Evolutionary conservation across 2,797 vertebrate genomes (phyloP).

Genomic region (Astyanax mexicanus): DNA sequence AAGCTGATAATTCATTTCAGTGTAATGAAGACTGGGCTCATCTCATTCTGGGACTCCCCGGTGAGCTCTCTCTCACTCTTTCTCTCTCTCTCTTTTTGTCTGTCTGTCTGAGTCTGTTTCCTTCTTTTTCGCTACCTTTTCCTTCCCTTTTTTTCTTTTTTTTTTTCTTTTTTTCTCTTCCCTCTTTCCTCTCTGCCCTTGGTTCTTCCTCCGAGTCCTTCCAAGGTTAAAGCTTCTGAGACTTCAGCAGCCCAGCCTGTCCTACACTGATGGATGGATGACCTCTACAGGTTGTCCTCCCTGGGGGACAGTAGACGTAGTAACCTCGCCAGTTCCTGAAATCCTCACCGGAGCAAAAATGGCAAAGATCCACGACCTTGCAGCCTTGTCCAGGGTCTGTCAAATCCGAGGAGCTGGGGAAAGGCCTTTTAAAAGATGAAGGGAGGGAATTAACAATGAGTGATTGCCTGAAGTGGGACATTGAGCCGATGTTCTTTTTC

Average conservation of each 20-base stretch:
- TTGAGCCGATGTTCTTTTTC: conserved; percentile 37
- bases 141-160: not conserved
- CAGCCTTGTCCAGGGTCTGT: conserved; percentile 11
- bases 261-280: conserved; percentile 30
- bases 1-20: conserved; percentile 2
- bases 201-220: not conserved
- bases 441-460: conserved; percentile 36
- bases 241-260: not conserved
- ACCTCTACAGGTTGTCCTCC: conserved; percentile 24
- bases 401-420: conserved; percentile 15
- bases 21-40: conserved; percentile 12
- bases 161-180: not conserved
- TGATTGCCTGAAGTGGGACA: conserved; percentile 19
- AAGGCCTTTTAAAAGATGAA: conserved; percentile 48
- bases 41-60: not conserved
- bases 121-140: not conserved
- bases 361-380: conserved; percentile 24
- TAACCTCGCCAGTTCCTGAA: not conserved
- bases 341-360: not conserved
- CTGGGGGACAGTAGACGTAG: not conserved
- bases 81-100: no score
- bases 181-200: conserved; percentile 2
- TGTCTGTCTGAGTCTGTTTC: conserved; percentile 7
- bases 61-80: conserved; percentile 3
- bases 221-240: conserved; percentile 12